Evolutionary conservation across 2,797 vertebrate species (phyloP).

Genomic region (Sebastolobus altivelis): DNA sequence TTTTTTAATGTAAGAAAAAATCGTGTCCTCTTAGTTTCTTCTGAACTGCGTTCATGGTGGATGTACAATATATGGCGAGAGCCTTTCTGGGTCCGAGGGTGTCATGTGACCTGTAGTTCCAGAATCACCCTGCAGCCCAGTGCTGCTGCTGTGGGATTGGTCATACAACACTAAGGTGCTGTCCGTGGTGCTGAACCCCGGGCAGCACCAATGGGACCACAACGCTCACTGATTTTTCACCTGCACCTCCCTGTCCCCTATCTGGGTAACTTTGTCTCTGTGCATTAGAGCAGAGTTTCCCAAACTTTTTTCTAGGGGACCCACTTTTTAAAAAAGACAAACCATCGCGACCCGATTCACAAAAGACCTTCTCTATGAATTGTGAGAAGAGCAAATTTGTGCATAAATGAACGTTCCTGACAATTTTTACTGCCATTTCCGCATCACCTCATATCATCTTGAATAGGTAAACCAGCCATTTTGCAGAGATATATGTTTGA

Average conservation of each 20-base stretch:
- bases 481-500: too few relatives aligned
- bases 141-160: conserved; percentile 39
- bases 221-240: conserved; percentile 1
- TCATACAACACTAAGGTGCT: conserved; percentile 47
- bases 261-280: not conserved
- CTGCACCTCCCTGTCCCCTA: not conserved
- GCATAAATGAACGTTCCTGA: too few relatives aligned
- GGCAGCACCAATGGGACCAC: conserved; percentile 30
- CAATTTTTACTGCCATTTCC: too few relatives aligned
- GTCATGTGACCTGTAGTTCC: conserved; percentile 12
- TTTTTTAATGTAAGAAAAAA: not conserved
- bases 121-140: not conserved
- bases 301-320: too few relatives aligned
- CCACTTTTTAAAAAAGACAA: too few relatives aligned
- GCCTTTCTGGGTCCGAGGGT: not conserved
- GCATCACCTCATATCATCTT: too few relatives aligned
- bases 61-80: not conserved
- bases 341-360: too few relatives aligned
- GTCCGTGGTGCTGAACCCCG: conserved; percentile 76
- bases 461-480: too few relatives aligned
- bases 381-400: too few relatives aligned
- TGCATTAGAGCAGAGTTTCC: not conserved
- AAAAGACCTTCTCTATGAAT: too few relatives aligned
- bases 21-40: not conserved
- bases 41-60: not conserved